Base-by-base conservation (phyloP, 2,888 invertebrate genomes). In the Ophion ventricosus region DNA sequence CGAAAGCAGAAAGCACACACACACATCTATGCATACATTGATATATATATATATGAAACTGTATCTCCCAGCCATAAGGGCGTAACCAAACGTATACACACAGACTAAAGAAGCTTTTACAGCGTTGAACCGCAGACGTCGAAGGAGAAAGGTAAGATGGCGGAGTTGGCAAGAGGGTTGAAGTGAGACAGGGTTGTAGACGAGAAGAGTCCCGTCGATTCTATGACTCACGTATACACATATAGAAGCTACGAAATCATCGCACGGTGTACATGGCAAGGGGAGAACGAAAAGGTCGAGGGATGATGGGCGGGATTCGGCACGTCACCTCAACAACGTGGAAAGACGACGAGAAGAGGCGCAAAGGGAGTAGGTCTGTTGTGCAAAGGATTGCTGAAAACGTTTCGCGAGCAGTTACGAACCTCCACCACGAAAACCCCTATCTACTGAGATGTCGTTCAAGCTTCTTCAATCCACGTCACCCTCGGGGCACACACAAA, bases 321-420 rank as follows among this genome's bases (percentile, higher is more conserved):
- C 56, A 40, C 83, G 76, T 73, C 83, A 76, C 80, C 83, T 73
- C 80, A 73, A 70, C 64, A 76, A 64, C 63, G 64, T 75, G 29
- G 75, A 66, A 49, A 49, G 40, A 17, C 54, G 17, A 54, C 40
- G 72, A 20, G 61, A 61, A 76, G 49, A 70, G 72, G 54, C 29
- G 66, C 14, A 80, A 56, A 69, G 74, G 40, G 57, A 73, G 43
- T 49, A 64, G 73, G 29, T 67, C 63, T 17, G 43, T 40, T 61
- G 66, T 72, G 63, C 76, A 49, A 26, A 80, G 80, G 80, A 77
- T 77, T 80, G 76, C 73, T 85, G 82, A 72, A 85, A 85, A 85
- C 84, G 80, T 78, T 82, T 82, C 80, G 59, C 82, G 75, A 67
- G 85, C 82, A 84, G 82, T 86, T 85, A 82, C 84, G 80, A 85